Conservation (phyloP, 92 coral and sea anemone species). For the Phenganax subtilis region DNA sequence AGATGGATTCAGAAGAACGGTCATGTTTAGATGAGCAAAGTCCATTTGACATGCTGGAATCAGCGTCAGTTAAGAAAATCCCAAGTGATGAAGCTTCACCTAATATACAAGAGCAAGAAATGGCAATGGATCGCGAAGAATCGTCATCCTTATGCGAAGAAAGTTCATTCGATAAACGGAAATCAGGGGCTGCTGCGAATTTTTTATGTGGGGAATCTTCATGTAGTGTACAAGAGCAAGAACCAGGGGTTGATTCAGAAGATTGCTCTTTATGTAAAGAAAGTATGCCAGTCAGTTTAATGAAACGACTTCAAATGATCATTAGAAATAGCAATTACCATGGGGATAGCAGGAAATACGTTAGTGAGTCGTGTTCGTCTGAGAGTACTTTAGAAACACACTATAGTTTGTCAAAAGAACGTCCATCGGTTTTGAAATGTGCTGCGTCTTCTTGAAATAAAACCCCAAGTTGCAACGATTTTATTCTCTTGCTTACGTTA, state of each 20-base stretch:
- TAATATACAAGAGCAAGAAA: no score
- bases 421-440: background rate
- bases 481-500: background rate
- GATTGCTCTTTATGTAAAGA: background rate
- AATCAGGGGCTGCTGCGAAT: no score
- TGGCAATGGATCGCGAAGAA: no score
- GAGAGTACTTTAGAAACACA: slow-evolving; percentile 25
- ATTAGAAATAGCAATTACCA: background rate
- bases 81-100: no score
- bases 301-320: background rate
- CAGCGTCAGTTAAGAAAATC: no score
- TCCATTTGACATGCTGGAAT: no score
- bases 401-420: background rate
- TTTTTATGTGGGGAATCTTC: no score
- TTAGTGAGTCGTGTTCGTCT: slow-evolving; percentile 31
- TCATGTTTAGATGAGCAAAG: no score
- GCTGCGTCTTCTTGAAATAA: background rate
- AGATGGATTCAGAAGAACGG: no score
- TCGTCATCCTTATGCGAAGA: no score
- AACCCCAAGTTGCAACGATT: background rate
- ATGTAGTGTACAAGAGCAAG: no score
- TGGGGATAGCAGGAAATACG: background rate
- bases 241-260: background rate
- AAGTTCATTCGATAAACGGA: no score
- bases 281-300: slow-evolving; percentile 11